These are phyloP conservation scores for Fulmarus glacialis DNA, from an alignment of 2,113 vertebrate species.

Conservation along the genomic window DNA sequence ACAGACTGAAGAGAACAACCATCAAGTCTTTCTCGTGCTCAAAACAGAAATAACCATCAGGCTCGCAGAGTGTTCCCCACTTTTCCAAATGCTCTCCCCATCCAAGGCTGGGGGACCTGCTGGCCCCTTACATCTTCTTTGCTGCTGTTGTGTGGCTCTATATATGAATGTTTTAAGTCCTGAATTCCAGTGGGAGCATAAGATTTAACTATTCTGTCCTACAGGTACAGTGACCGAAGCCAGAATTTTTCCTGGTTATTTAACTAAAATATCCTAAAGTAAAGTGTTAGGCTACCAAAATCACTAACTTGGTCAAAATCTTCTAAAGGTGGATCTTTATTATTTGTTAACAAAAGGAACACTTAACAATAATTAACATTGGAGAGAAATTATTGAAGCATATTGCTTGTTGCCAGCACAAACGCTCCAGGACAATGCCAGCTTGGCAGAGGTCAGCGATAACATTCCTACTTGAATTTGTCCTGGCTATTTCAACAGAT, in stretches of 20 bases:
- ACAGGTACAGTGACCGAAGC: background rate
- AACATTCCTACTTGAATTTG: background rate
- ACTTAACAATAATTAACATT: background rate
- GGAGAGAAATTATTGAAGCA: background rate
- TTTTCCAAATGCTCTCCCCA: background rate
- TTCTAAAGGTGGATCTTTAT: background rate
- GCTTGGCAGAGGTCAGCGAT: background rate
- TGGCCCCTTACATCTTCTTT: background rate
- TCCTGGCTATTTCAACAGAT: background rate
- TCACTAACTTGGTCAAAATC: background rate
- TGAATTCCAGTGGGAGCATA: background rate
- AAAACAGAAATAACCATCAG: background rate
- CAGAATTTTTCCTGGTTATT: background rate
- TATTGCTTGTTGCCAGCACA: background rate
- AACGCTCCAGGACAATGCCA: background rate
- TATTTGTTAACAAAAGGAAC: background rate
- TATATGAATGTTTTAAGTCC: background rate
- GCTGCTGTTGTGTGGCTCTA: accelerated
- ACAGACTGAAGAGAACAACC: background rate
- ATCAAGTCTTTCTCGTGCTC: background rate
- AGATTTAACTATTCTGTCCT: background rate
- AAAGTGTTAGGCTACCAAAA: background rate
- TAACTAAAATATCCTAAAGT: background rate
- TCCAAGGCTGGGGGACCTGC: background rate
- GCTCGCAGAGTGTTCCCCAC: background rate